Percentiles rank a stretch among this genome's conserved stretches.
Evolutionary conservation across 2,797 vertebrate species (phyloP).

Genomic region (Borostomias antarcticus): DNA sequence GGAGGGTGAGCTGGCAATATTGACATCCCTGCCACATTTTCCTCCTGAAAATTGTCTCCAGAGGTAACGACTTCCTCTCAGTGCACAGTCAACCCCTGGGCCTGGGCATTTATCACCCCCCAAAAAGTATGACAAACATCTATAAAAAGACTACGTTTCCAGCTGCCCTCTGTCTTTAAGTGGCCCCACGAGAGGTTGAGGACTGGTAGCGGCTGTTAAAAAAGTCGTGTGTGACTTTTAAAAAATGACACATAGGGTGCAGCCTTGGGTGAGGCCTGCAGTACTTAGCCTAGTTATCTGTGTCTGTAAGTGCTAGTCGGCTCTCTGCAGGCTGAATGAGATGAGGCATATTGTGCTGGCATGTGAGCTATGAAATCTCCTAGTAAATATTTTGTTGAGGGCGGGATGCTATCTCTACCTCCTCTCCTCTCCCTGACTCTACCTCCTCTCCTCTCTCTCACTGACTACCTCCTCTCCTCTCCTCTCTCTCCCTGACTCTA

Average conservation of each 20-base stretch:
- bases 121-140: slow-evolving; percentile 46
- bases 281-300: too few relatives aligned
- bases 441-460: too few relatives aligned
- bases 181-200: slow-evolving; percentile 53
- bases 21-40: slow-evolving; percentile 48
- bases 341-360: slow-evolving; percentile 37
- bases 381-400: slow-evolving; percentile 67
- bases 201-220: slow-evolving; percentile 61
- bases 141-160: slow-evolving; percentile 54
- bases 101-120: neutral
- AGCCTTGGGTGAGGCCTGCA: slow-evolving; percentile 45
- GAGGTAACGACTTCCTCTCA: slow-evolving; percentile 20
- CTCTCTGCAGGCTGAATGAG: slow-evolving; percentile 41
- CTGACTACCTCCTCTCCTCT: too few relatives aligned
- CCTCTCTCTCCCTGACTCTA: too few relatives aligned
- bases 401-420: slow-evolving; percentile 64
- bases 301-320: slow-evolving; percentile 39
- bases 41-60: slow-evolving; percentile 33
- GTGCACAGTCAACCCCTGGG: neutral
- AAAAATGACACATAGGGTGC: slow-evolving; percentile 54
- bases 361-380: slow-evolving; percentile 24
- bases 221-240: slow-evolving; percentile 59
- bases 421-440: too few relatives aligned
- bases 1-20: slow-evolving; percentile 48
- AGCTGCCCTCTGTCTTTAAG: slow-evolving; percentile 54